Evolutionary conservation across 2,797 vertebrate species (phyloP).

Genomic region (Clarias laeviceps): DNA sequence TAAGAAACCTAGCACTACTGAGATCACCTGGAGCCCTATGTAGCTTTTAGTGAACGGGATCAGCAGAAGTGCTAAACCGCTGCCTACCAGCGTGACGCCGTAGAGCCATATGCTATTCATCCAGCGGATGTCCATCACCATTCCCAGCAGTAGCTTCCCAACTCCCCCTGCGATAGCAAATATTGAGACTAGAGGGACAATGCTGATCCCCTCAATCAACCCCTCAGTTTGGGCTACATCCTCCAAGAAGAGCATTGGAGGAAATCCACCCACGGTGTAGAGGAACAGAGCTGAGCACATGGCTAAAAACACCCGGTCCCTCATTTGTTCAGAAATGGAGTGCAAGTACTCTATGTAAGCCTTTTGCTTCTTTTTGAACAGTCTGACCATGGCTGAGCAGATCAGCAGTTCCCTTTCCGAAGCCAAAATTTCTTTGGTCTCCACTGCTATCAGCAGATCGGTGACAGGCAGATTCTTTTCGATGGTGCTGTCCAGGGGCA

Average conservation of each 20-base stretch:
- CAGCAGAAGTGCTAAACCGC: constrained; percentile 76
- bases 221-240: constrained; percentile 82
- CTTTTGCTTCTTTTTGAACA: constrained; percentile 77
- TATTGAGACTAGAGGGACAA: constrained; percentile 83
- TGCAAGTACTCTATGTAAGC: constrained; percentile 77
- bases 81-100: constrained; percentile 75
- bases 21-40: constrained; percentile 76
- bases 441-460: constrained; percentile 42
- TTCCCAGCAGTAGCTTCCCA: constrained; percentile 82
- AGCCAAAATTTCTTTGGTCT: constrained; percentile 41
- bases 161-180: constrained; percentile 79
- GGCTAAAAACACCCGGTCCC: constrained; percentile 79
- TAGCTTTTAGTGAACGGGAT: constrained; percentile 83
- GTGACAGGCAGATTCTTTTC: constrained; percentile 40
- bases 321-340: constrained; percentile 74
- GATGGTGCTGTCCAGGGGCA: constrained; percentile 30
- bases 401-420: constrained; percentile 45
- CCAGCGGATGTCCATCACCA: constrained; percentile 81
- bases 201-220: constrained; percentile 74
- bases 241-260: constrained; percentile 84
- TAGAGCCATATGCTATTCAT: constrained; percentile 83
- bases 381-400: constrained; percentile 47
- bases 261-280: constrained; percentile 76
- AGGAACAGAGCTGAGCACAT: constrained; percentile 80
- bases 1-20: constrained; percentile 81